Conservation (phyloP, 2,113 vertebrate genomes). For the Cryptomyrus ogoouensis region DNA sequence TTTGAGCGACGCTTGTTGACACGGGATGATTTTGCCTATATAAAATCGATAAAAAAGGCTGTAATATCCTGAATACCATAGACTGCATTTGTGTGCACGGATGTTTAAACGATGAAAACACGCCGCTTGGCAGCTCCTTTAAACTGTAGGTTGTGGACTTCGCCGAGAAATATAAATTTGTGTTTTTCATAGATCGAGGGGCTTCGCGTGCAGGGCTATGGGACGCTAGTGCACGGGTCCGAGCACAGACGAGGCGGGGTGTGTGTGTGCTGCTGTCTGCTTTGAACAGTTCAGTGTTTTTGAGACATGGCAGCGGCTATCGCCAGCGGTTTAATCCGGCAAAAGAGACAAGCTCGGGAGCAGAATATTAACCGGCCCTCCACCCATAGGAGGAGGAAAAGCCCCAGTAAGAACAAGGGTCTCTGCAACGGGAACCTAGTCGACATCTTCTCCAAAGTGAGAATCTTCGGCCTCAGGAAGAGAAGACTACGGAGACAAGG, state of each 20-base stretch:
- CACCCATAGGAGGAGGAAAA: conserved; percentile 89
- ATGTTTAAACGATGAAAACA: conserved; percentile 37
- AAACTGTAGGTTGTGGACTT: conserved; percentile 51
- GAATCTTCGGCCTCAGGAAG: conserved; percentile 98
- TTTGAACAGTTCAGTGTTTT: conserved; percentile 48
- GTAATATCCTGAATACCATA: not conserved
- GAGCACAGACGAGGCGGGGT: conserved; percentile 51
- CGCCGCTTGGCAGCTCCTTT: conserved; percentile 28
- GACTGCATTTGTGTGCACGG: conserved; percentile 26
- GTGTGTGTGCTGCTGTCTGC: conserved; percentile 46
- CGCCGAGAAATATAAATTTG: conserved; percentile 26
- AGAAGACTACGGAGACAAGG: conserved; percentile 94
- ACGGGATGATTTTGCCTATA: not conserved
- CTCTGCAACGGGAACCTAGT: conserved; percentile 96
- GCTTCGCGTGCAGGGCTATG: conserved; percentile 46
- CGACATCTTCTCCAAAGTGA: conserved; percentile 99
- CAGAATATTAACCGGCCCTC: conserved; percentile 90
- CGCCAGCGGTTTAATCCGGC: conserved; percentile 93
- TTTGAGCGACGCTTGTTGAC: not conserved
- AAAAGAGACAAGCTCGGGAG: conserved; percentile 94
- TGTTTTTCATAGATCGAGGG: conserved; percentile 38
- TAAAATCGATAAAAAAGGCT: not conserved
- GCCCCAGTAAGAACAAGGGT: conserved; percentile 93
- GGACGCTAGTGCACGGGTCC: conserved; percentile 58
- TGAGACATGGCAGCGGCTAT: conserved; percentile 94